Base-by-base conservation (phyloP, 2,797 vertebrate species). In the Yasuhikotakia modesta region DNA sequence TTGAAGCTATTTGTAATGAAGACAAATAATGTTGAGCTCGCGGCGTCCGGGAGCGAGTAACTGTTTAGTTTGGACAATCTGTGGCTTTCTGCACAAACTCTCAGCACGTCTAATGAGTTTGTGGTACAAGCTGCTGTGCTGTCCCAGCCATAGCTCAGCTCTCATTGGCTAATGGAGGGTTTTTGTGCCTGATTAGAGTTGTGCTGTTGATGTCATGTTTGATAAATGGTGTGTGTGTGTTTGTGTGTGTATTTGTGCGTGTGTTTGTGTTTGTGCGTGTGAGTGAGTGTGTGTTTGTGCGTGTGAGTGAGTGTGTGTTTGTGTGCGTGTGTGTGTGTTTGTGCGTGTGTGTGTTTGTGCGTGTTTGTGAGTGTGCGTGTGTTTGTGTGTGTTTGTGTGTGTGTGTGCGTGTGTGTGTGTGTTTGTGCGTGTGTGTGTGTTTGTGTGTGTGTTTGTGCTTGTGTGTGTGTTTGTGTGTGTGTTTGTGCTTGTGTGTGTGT, bases 41-140 rank as follows among this genome's bases (percentile, higher is more conserved):
- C 46, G 19, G 70, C 55, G 24, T 46, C 21, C 3, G n/a, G 39
- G 13, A 10, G 55, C 17, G 6, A 48, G 12, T 73, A 55, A 73
- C 43, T 57, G 50, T 45, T 55, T 43, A 57, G 73, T 46, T 76
- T 76, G 39, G 73, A 76, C 21, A 57, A 12, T 39, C 22, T n/a
- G 17, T 43, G 32, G 4, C 21, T 52, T 53, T 43, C 46, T 53
- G 46, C 46, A 65, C 30, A 50, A 24, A 61, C 58, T 61, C 30
- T 30, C 14, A 35, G 16, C 0, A 30, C 27, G 8, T 63, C 35
- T 63, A 32, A 63, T 63, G 71, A 14, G 48, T 16, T 66, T 39
- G 16, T 75, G 8, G 19, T 43, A 21, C 65, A 75, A 66, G 53
- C 48, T 45, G n/a, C 32, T 3, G 21, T 45, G n/a, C 32, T 1